Evolutionary conservation across 2,113 vertebrate species (phyloP), one percentile per base, ranked within the genome.

Genomic region (Prunella himalayana): DNA sequence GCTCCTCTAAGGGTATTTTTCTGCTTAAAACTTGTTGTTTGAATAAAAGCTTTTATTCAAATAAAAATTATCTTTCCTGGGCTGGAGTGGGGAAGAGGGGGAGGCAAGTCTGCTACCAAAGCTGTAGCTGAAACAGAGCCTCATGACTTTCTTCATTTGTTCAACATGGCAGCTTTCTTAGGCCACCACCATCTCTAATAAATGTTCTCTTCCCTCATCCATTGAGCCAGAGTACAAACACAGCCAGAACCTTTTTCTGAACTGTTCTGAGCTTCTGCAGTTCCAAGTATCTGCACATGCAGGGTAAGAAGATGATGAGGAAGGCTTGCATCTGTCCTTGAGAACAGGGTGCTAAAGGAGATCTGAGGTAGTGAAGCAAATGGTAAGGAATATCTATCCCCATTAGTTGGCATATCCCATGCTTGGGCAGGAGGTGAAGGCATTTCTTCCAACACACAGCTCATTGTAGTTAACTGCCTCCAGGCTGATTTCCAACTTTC

Each of bases 91-190:
- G 21, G 13, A 73, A 81, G 15, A 73, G 28, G 10, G 91, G 25
- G 23, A 82, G 14, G 44, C 7, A 57, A 39, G 9, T 82, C 37
- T 78, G 50, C 11, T 37, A 9, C 18, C 69, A 54, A 63, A 75
- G 39, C 12, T 53, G 19, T 20, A n/a, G 19, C 0, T 65, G 73
- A 69, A 91, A n/a, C 3, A 30, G 21, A 72, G 22, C 17, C 17
- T 47, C 10, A 5, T 11, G 15, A 27, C 20, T 20, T 57, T 63
- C 44, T 25, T 12, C 0, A 0, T 18, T 8, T 7, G 9, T 31
- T 18, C 23, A 54, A 2, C 27, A 10, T 2, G 4, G 15, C 28
- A 50, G 56, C 8, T 66, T 78, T 21, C 64, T 45, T 14, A 54
- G 60, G 31, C 18, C 30, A 59, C 16, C 5, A 1, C 15, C 42